Evolutionary conservation across 2,888 invertebrate species (phyloP).

Genomic region (Hydrotaea diabolus): DNA sequence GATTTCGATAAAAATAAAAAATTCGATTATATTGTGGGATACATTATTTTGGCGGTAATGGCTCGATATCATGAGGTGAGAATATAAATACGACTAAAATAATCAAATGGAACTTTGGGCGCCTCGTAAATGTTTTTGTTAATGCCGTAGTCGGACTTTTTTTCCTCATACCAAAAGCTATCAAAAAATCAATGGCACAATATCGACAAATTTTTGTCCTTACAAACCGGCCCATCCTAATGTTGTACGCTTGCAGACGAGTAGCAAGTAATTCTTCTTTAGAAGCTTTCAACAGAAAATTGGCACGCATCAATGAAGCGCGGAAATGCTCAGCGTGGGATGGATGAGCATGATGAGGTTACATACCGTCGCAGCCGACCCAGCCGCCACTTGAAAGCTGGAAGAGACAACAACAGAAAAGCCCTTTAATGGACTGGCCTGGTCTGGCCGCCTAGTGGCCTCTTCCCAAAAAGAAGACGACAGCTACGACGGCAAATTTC

Average conservation of each 20-base stretch:
- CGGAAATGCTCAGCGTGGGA: slow-evolving; percentile 56
- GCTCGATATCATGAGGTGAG: no score
- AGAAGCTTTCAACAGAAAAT: slow-evolving; percentile 42
- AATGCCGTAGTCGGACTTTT: no score
- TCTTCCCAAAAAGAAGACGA: slow-evolving; percentile 7
- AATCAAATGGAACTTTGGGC: no score
- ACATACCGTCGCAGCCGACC: not conserved
- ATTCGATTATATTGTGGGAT: no score
- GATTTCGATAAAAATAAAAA: no score
- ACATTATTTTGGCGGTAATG: no score
- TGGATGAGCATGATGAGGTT: slow-evolving; percentile 15
- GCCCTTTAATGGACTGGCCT: slow-evolving; percentile 32
- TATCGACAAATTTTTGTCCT: no score
- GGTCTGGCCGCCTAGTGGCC: not conserved
- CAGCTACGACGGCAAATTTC: slow-evolving; percentile 49
- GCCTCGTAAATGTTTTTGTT: no score
- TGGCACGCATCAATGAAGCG: slow-evolving; percentile 64
- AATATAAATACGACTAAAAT: no score
- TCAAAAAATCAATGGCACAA: no score
- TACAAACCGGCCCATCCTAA: no score
- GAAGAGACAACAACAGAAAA: slow-evolving; percentile 14
- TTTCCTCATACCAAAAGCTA: no score
- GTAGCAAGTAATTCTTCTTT: not conserved
- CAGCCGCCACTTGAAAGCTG: slow-evolving; percentile 36
- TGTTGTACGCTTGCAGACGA: not conserved